A percentile compares a stretch with the other conserved stretches of the same genome.
Conservation (phyloP, 2,888 invertebrate genomes). For the Bellardia bayeri region DNA sequence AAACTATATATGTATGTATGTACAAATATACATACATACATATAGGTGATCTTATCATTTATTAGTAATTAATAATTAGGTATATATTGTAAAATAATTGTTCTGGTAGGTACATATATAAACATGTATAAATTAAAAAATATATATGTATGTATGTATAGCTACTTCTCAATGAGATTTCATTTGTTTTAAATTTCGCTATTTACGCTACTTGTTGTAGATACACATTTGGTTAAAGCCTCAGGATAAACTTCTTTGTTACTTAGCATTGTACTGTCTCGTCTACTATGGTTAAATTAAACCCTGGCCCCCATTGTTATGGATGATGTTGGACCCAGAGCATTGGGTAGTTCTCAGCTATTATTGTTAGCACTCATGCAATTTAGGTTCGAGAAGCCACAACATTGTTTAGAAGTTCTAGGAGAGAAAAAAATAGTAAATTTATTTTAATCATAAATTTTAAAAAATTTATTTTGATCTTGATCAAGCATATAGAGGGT, state of each 20-base stretch:
- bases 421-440: neutral
- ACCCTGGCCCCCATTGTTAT: conserved; percentile 7
- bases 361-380: neutral
- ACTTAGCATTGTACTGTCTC: neutral
- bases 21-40: too few relatives aligned
- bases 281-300: neutral
- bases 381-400: neutral
- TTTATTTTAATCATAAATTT: neutral
- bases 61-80: too few relatives aligned
- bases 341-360: conserved; percentile 6
- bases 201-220: neutral
- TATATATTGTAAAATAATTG: too few relatives aligned
- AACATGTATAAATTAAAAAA: too few relatives aligned
- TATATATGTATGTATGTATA: too few relatives aligned
- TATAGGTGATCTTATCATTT: neutral
- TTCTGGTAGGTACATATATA: too few relatives aligned
- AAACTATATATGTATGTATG: neutral
- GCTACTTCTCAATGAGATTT: conserved; percentile 6
- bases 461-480: too few relatives aligned
- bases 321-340: neutral
- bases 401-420: neutral
- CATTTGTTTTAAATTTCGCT: neutral
- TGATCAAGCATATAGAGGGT: too few relatives aligned
- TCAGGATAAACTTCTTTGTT: neutral
- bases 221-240: neutral